These are phyloP conservation scores for Sigmodon hispidus DNA, from an alignment of 2,113 vertebrate species.

Conservation along the genomic window DNA sequence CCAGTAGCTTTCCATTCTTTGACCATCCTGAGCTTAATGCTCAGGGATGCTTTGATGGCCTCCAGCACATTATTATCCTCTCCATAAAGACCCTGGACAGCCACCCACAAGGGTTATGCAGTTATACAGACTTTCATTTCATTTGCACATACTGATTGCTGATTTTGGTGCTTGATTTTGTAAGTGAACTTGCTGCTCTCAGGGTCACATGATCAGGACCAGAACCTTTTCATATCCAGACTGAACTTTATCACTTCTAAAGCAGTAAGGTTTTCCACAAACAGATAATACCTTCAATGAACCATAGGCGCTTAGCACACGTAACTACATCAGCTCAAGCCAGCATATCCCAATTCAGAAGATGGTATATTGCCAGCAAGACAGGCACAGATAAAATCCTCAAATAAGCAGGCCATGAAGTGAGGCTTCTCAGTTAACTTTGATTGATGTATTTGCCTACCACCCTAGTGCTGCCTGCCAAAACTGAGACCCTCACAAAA, in stretches of 20 bases:
- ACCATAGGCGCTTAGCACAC: neutral
- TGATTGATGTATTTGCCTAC: constrained; percentile 85
- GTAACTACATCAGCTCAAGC: neutral
- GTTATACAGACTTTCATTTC: neutral
- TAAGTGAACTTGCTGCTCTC: neutral
- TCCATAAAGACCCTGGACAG: constrained; percentile 91
- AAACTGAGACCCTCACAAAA: constrained; percentile 31
- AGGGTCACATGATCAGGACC: neutral
- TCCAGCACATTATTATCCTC: constrained; percentile 96
- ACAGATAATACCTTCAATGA: neutral
- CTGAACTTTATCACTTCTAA: neutral
- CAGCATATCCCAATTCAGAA: neutral
- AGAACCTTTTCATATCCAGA: neutral
- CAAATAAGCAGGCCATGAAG: constrained; percentile 70
- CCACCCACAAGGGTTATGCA: constrained; percentile 89
- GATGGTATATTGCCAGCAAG: neutral
- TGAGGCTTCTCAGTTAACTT: constrained; percentile 84
- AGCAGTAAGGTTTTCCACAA: neutral
- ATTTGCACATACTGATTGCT: neutral
- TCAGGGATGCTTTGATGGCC: constrained; percentile 89
- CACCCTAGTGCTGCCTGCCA: constrained; percentile 65
- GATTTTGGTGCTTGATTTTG: neutral
- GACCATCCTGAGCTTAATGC: constrained; percentile 87
- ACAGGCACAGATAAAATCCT: neutral
- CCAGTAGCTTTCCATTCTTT: constrained; percentile 67